phyloP scores from a whole-genome alignment of 1,140 invertebrate species.

The Trichogramma pretiosum region DNA sequence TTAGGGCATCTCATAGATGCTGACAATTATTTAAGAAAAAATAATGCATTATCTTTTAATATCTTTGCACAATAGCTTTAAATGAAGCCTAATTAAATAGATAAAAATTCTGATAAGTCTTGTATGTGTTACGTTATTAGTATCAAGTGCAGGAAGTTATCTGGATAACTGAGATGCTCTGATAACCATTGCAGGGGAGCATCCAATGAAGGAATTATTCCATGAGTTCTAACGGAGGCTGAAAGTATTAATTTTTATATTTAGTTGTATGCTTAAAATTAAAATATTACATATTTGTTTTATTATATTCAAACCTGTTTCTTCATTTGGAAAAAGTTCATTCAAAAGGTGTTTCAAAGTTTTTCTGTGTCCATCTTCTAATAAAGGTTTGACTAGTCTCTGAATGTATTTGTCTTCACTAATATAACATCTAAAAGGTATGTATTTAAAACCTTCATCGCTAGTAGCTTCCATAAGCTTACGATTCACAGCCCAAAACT shows the following conservation, averaged over 20 bases:
- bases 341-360: slow-evolving; percentile 62
- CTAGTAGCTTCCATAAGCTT: slow-evolving; percentile 80
- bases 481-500: slow-evolving; percentile 96
- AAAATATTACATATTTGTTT: not conserved
- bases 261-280: slow-evolving; percentile 36
- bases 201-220: slow-evolving; percentile 74
- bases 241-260: no score
- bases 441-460: slow-evolving; percentile 80
- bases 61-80: no score
- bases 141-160: slow-evolving; percentile 93
- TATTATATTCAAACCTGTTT: slow-evolving; percentile 36
- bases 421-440: slow-evolving; percentile 85
- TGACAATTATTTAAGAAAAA: no score
- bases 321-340: slow-evolving; percentile 59
- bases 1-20: no score
- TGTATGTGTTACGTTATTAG: slow-evolving; percentile 41
- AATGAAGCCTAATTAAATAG: no score
- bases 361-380: slow-evolving; percentile 64
- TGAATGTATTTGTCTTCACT: slow-evolving; percentile 67
- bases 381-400: slow-evolving; percentile 66
- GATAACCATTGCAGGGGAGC: slow-evolving; percentile 96
- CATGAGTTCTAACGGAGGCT: slow-evolving; percentile 80
- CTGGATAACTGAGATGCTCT: slow-evolving; percentile 94
- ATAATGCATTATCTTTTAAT: no score
- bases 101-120: no score